phyloP scores from a whole-genome alignment of 2,113 vertebrate species.

The Entelurus aequoreus region DNA sequence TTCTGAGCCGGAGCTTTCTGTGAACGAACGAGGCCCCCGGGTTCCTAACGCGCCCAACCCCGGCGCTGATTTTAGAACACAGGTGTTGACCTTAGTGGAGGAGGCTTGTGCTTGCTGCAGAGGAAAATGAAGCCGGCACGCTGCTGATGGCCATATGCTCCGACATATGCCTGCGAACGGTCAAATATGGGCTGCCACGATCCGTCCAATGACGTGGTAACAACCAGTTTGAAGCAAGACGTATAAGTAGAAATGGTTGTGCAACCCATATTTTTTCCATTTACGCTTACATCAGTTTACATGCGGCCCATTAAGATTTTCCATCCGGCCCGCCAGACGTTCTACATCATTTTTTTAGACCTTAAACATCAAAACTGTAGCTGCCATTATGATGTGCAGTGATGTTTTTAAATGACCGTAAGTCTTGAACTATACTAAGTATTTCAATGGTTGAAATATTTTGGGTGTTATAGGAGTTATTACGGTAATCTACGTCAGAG shows the following conservation, averaged over 20 bases:
- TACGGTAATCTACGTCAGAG: no score
- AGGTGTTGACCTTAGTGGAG: constrained; percentile 78
- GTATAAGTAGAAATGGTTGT: neutral
- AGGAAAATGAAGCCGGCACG: constrained; percentile 67
- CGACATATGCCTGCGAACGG: constrained; percentile 25
- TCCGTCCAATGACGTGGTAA: neutral
- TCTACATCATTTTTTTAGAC: no score
- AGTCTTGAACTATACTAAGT: no score
- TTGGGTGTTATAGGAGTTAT: no score
- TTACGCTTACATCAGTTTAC: no score
- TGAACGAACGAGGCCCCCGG: constrained; percentile 74
- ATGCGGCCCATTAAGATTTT: no score
- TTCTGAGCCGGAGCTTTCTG: constrained; percentile 73
- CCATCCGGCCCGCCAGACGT: no score
- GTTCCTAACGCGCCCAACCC: constrained; percentile 71
- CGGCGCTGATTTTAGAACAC: constrained; percentile 75
- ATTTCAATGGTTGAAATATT: no score
- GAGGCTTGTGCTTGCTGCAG: constrained; percentile 67
- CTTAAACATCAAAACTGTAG: no score
- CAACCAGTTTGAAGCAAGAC: neutral
- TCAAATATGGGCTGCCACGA: constrained; percentile 23
- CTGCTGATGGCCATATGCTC: constrained; percentile 26
- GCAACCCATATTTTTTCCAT: neutral
- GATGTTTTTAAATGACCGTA: no score
- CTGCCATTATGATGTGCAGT: no score